Evolutionary conservation across 2,888 invertebrate genomes (phyloP).

Genomic region (Macaria liturata): DNA sequence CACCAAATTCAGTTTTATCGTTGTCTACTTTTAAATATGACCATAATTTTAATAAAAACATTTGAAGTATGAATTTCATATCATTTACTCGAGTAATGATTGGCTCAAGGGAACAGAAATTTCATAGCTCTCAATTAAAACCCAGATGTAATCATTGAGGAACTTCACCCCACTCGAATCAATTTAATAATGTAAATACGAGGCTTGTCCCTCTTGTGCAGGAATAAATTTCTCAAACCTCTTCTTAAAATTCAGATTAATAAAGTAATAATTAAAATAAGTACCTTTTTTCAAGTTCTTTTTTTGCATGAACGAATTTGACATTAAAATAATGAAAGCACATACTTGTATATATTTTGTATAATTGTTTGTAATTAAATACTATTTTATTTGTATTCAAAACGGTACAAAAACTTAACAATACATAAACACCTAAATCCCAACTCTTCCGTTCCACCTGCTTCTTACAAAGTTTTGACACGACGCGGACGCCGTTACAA

Average conservation of each 20-base stretch:
- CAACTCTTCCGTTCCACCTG: constrained; percentile 57
- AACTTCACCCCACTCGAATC: constrained; percentile 76
- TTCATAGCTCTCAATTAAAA: constrained; percentile 79
- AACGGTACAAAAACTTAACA: too few relatives aligned
- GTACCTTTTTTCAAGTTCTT: constrained; percentile 2
- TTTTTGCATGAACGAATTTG: neutral
- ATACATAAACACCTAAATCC: too few relatives aligned
- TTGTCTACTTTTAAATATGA: too few relatives aligned
- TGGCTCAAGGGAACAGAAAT: constrained; percentile 69
- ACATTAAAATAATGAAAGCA: too few relatives aligned
- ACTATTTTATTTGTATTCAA: too few relatives aligned
- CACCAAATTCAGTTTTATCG: too few relatives aligned
- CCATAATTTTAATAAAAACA: too few relatives aligned
- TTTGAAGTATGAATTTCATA: too few relatives aligned
- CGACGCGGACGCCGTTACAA: constrained; percentile 52
- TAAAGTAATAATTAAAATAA: constrained; percentile 26
- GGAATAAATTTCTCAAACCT: constrained; percentile 27
- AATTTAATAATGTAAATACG: constrained; percentile 75
- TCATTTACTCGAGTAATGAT: constrained; percentile 55
- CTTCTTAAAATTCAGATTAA: constrained; percentile 12
- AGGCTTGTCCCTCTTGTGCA: constrained; percentile 51
- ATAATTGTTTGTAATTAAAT: too few relatives aligned
- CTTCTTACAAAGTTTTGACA: constrained; percentile 70
- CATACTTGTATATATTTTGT: neutral
- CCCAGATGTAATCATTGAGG: constrained; percentile 72